Base-by-base conservation (phyloP, 37 sponge, comb jelly and placozoan genomes). In the Petrosia ficiformis region DNA sequence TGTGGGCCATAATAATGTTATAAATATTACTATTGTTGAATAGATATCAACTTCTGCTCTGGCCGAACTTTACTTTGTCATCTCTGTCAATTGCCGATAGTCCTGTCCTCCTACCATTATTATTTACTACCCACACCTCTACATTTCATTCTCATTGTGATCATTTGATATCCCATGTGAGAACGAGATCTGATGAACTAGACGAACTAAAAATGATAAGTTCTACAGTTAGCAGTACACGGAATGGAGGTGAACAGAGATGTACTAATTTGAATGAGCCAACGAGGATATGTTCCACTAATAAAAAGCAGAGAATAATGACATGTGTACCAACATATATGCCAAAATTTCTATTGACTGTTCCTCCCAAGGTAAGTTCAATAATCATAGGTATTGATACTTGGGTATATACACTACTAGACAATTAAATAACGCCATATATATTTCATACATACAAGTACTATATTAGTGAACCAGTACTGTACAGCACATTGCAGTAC, bases 101-200 rank as follows among this genome's bases (percentile, higher is more conserved):
- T 52, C 60, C 81, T 28, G 39, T 68, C 39, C 78, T 92, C 29
- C 56, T 30, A 42, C 52, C 35, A 16, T 74, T 92, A 22, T 77
- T 92, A 76, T 84, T 92, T 63, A 73, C 83, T 5, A 30, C 74
- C 31, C 83, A 77, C 65, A 57, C 88, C 29, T 25, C 42, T 59
- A 39, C 58, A 2, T 36, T 59, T 0, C 82, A 88, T 57, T 37
- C 83, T 24, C 83, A 82, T 75, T 42, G 44, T 48, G 72, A 73
- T 4, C 88, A 88, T 48, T 65, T 59, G 28, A 32, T 88, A 40
- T 68, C 39, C 24, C 83, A 79, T 31, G 59, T 88, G n/a, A 78
- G 59, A 73, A 78, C 57, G 24, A 25, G 57, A 14, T 35, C 72
- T 0, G 70, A 70, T 3, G 61, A 73, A 16, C 0, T 43, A 44